Conservation (phyloP, 2,113 vertebrate genomes). For the Gallinago media region DNA sequence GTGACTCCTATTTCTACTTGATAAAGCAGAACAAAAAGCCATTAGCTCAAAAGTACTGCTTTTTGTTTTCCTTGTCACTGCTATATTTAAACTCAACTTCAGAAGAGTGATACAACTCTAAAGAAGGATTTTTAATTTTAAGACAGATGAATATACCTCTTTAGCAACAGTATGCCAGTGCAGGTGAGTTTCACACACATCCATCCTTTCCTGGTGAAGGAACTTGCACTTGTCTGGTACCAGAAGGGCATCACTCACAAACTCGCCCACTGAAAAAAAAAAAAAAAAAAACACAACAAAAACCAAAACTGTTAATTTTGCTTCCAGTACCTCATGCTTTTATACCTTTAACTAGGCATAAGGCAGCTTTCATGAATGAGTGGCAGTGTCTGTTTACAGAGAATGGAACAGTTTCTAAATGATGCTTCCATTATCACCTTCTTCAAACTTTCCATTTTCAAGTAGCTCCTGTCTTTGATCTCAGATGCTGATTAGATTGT, state of each 20-base stretch:
- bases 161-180: slow-evolving; percentile 99
- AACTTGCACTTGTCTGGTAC: slow-evolving; percentile 99
- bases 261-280: slow-evolving; percentile 89
- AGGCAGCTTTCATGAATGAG: neutral
- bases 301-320: neutral
- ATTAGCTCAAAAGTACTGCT: neutral
- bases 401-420: neutral
- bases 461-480: neutral
- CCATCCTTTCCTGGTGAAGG: slow-evolving; percentile 97
- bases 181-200: slow-evolving; percentile 96
- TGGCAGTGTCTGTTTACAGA: neutral
- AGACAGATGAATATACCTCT: slow-evolving; percentile 81
- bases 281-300: neutral
- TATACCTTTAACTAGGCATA: neutral
- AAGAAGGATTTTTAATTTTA: neutral
- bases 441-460: neutral
- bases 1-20: neutral
- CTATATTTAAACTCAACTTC: neutral
- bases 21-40: neutral
- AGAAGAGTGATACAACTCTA: neutral
- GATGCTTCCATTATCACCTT: neutral
- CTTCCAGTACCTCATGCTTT: neutral
- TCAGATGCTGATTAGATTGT: neutral
- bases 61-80: neutral
- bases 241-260: slow-evolving; percentile 97